Evolutionary conservation across 2,113 vertebrate genomes (phyloP).

Genomic region (Spheniscus mendiculus): DNA sequence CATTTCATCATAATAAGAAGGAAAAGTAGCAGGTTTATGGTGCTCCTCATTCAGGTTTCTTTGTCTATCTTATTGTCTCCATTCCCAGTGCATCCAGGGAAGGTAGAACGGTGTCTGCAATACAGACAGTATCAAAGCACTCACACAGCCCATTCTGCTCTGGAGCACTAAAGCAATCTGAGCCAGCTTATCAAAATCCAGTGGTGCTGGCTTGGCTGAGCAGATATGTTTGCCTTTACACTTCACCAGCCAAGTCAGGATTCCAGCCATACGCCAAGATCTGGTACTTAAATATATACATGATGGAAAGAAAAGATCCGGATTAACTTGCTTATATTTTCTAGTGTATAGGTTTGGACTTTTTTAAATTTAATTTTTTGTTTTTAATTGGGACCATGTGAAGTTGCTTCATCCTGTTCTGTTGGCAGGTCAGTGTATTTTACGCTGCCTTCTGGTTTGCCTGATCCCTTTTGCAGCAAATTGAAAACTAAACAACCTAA

Average conservation of each 20-base stretch:
- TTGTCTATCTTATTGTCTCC: neutral
- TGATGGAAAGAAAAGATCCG: neutral
- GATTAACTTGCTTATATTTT: neutral
- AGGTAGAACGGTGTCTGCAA: neutral
- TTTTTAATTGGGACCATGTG: neutral
- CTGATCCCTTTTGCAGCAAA: constrained; percentile 24
- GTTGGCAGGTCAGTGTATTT: neutral
- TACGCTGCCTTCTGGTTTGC: neutral
- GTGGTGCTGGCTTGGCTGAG: neutral
- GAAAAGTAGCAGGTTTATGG: neutral
- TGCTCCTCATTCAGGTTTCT: neutral
- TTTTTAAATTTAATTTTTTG: neutral
- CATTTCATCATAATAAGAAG: neutral
- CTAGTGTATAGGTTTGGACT: neutral
- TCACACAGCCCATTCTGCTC: neutral
- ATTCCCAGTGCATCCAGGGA: neutral
- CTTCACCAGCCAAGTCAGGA: neutral
- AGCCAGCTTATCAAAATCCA: neutral
- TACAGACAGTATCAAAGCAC: neutral
- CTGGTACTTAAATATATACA: neutral
- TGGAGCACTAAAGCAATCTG: neutral
- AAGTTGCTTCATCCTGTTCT: constrained; percentile 9
- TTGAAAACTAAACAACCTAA: constrained; percentile 42
- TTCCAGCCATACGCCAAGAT: neutral
- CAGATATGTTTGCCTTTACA: neutral